phyloP scores from a whole-genome alignment of 2,113 vertebrate genomes.

The Scytalopus superciliaris region DNA sequence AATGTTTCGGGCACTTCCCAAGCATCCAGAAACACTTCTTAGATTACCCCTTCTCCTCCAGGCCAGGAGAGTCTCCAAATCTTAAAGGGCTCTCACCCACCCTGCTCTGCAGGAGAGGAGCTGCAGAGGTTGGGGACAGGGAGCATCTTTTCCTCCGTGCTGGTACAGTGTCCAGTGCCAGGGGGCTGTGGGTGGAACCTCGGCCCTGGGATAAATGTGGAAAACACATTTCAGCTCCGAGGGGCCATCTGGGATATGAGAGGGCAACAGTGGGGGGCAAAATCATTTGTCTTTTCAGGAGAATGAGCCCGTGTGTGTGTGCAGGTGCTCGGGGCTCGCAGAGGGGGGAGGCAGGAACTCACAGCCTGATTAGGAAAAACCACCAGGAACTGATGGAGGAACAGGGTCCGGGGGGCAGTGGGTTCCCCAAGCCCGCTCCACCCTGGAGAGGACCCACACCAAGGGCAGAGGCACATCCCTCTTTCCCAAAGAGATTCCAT shows the following conservation, averaged over 20 bases:
- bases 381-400: not conserved
- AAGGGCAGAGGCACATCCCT: not conserved
- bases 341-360: not conserved
- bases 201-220: accelerated
- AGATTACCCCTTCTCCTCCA: not conserved
- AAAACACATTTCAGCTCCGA: not conserved
- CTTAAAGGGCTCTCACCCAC: no score
- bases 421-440: not conserved
- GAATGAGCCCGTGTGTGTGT: not conserved
- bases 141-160: not conserved
- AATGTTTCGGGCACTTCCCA: accelerated
- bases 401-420: not conserved
- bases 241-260: not conserved
- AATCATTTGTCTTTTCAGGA: not conserved
- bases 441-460: accelerated
- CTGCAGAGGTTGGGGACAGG: not conserved
- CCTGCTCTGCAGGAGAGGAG: not conserved
- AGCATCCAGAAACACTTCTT: not conserved
- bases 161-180: not conserved
- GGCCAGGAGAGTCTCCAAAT: not conserved
- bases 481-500: accelerated
- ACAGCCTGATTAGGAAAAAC: not conserved
- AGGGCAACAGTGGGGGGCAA: accelerated
- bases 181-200: not conserved
- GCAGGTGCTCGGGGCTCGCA: not conserved